phyloP scores from a whole-genome alignment of 2,888 invertebrate genomes.

The Frankliniella fusca region DNA sequence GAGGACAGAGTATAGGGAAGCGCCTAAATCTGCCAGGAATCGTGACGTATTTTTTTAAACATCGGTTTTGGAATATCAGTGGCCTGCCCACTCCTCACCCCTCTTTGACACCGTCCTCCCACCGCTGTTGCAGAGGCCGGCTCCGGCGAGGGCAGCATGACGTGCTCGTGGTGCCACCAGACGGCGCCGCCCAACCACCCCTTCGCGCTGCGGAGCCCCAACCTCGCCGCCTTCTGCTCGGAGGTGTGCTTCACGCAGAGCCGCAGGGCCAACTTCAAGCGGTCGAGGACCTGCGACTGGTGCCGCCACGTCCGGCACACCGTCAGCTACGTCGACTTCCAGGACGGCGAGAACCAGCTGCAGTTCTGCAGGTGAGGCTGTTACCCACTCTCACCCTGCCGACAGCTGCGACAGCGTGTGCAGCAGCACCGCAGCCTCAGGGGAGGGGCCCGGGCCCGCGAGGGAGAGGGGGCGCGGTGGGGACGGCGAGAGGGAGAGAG shows the following conservation, averaged over 20 bases:
- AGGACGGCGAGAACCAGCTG: conserved; percentile 85
- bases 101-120: conserved; percentile 31
- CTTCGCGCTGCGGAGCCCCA: conserved; percentile 40
- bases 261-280: conserved; percentile 81
- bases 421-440: too few species aligned
- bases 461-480: not conserved
- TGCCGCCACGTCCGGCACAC: conserved; percentile 86
- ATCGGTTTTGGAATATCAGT: too few species aligned
- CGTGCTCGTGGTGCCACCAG: conserved; percentile 73
- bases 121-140: conserved; percentile 29
- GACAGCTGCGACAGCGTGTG: too few species aligned
- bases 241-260: conserved; percentile 89
- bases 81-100: conserved; percentile 28
- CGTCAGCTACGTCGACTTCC: conserved; percentile 85
- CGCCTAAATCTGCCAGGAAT: too few species aligned
- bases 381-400: not conserved
- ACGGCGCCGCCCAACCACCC: conserved; percentile 40
- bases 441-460: not conserved
- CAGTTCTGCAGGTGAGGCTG: conserved; percentile 61
- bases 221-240: conserved; percentile 62
- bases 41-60: too few species aligned
- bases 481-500: not conserved
- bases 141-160: conserved; percentile 39
- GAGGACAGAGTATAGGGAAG: too few species aligned
- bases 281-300: conserved; percentile 90